phyloP scores from a whole-genome alignment of 2,797 vertebrate genomes.

The Myotis pilosus region DNA sequence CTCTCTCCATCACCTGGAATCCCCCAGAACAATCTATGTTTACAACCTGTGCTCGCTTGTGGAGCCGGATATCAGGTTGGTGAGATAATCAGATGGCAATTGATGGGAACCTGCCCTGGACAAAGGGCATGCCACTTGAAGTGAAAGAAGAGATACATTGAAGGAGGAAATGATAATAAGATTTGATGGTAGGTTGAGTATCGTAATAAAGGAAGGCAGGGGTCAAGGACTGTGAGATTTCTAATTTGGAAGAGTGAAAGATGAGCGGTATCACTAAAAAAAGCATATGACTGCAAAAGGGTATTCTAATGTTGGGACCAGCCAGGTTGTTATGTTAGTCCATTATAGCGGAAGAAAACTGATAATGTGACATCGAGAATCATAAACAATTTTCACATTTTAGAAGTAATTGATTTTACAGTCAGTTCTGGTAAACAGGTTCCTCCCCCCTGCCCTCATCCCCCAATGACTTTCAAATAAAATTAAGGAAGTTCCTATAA shows the following conservation, averaged over 20 bases:
- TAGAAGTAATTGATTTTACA: not conserved
- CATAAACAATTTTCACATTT: not conserved
- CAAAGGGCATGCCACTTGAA: not conserved
- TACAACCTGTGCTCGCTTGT: not conserved
- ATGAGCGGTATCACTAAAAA: not conserved
- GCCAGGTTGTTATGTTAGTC: not conserved
- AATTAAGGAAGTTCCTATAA: not conserved
- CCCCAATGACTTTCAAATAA: not conserved
- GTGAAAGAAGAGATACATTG: not conserved
- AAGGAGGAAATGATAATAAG: not conserved
- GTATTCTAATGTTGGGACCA: not conserved
- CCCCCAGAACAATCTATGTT: not conserved
- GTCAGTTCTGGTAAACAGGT: not conserved
- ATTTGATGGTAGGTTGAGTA: not conserved
- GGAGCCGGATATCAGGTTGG: not conserved
- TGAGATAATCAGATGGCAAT: not conserved
- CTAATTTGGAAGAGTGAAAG: not conserved
- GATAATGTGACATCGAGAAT: not conserved
- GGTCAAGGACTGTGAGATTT: not conserved
- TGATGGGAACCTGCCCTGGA: not conserved
- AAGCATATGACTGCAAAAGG: not conserved
- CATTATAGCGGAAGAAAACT: not conserved
- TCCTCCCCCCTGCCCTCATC: not conserved
- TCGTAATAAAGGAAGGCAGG: not conserved
- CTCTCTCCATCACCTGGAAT: not conserved